phyloP scores from a whole-genome alignment of 2,888 invertebrate species.

The Entomobrya proxima region DNA sequence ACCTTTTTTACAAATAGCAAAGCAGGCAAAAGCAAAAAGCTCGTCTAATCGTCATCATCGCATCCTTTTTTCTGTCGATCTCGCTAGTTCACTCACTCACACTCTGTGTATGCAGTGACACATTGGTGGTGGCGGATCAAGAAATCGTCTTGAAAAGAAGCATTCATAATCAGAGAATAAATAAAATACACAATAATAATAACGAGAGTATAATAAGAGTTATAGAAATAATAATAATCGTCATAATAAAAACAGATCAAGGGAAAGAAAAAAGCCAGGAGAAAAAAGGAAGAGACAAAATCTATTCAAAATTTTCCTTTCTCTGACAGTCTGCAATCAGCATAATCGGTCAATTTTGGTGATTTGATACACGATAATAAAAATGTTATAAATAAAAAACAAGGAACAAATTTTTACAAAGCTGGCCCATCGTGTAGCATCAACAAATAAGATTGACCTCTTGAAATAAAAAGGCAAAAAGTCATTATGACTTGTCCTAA shows the following conservation, averaged over 20 bases:
- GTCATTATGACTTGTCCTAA: no score
- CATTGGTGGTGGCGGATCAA: constrained; percentile 50
- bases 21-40: constrained; percentile 50
- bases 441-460: no score
- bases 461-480: no score
- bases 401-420: no score
- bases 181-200: constrained; percentile 40
- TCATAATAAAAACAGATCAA: constrained; percentile 55
- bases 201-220: constrained; percentile 20
- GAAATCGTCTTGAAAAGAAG: constrained; percentile 54
- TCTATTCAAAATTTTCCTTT: constrained; percentile 54
- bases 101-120: constrained; percentile 47
- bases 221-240: constrained; percentile 44
- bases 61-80: constrained; percentile 51
- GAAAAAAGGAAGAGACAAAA: constrained; percentile 42
- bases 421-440: no score
- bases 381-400: constrained; percentile 11
- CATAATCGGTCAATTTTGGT: constrained; percentile 55
- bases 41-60: constrained; percentile 52
- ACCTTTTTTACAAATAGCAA: constrained; percentile 50
- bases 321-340: constrained; percentile 35
- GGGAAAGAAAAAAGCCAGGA: constrained; percentile 24
- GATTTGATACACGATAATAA: constrained; percentile 56
- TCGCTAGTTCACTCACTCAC: constrained; percentile 30
- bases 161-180: constrained; percentile 56